Conservation (phyloP, 2,113 vertebrate genomes). For the Porphyrio hochstetteri region DNA sequence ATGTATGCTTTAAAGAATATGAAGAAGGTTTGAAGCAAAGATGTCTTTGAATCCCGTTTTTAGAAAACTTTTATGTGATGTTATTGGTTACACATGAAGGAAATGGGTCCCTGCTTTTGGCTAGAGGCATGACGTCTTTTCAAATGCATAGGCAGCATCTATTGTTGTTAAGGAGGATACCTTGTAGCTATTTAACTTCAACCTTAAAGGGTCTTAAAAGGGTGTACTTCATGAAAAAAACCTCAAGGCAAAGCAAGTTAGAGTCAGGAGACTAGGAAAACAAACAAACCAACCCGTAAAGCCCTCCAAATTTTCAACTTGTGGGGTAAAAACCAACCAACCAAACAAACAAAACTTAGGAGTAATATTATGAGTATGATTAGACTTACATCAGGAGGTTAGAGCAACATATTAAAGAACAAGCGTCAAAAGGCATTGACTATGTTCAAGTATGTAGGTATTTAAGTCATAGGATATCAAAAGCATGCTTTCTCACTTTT, state of each 20-base stretch:
- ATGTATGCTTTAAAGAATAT: neutral
- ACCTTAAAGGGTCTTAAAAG: neutral
- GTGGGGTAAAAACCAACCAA: neutral
- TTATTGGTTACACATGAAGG: neutral
- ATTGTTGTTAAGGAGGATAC: neutral
- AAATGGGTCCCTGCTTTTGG: neutral
- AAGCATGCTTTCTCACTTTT: neutral
- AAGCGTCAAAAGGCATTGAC: neutral
- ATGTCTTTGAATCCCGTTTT: neutral
- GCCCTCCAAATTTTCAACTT: neutral
- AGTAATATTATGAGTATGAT: neutral
- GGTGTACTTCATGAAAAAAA: neutral
- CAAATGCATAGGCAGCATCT: neutral
- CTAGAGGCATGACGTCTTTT: neutral
- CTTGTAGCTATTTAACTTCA: neutral
- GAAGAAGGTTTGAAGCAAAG: neutral
- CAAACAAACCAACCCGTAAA: neutral
- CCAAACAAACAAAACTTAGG: neutral
- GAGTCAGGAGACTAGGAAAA: neutral
- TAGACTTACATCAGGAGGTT: neutral
- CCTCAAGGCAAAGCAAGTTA: slow-evolving; percentile 14
- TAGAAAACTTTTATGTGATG: neutral
- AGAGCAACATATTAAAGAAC: neutral
- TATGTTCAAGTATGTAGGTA: neutral
- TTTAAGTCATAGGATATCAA: neutral